Evolutionary conservation across 2,888 invertebrate genomes (phyloP), one percentile per base, ranked within the genome.

Genomic region (Erebia epiphron): DNA sequence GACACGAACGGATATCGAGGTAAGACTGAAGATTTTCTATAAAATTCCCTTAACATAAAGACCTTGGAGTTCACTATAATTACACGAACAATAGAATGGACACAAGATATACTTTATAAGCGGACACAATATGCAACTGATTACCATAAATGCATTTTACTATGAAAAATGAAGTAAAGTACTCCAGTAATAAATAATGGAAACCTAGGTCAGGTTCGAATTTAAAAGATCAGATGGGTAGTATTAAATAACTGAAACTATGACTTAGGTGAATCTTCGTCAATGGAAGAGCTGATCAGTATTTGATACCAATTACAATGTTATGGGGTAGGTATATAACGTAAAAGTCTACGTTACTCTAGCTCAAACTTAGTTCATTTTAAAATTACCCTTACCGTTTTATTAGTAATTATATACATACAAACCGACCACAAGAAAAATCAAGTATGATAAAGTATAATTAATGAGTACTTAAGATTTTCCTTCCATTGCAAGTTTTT

Each of bases 11-110:
- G 75, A 64, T 74, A 73, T 72, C 67, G 43, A 66, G 57, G 67
- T 70, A 67, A 73, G 70, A 79, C 79, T 80, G 76, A 70, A 70
- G 65, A 72, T 77, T 76, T 73, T 75, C 75, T 76, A 73, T 75
- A 73, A 69, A 70, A 75, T 73, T 76, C 75, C 77, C 73, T 76
- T 77, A 71, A 65, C 76, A 82, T 82, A 73, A 73, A 76, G 82
- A 78, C 91, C 91, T 90, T 91, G 89, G 74, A 75, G 78, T 83
- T 83, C 84, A 86, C 77, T 75, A 81, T 82, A 87, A 90, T 90
- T 89, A 87, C 73, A 79, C 79, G 81, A 90, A 91, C 91, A 91
- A 91, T 91, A 77, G 85, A 75, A 65, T 58, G 66, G 21, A 58
- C 46, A 67, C 49, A 49, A n/a, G 46, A 62, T 46, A 62, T 52